Evolutionary conservation across 2,113 vertebrate genomes (phyloP).

Genomic region (Tamias sibiricus): DNA sequence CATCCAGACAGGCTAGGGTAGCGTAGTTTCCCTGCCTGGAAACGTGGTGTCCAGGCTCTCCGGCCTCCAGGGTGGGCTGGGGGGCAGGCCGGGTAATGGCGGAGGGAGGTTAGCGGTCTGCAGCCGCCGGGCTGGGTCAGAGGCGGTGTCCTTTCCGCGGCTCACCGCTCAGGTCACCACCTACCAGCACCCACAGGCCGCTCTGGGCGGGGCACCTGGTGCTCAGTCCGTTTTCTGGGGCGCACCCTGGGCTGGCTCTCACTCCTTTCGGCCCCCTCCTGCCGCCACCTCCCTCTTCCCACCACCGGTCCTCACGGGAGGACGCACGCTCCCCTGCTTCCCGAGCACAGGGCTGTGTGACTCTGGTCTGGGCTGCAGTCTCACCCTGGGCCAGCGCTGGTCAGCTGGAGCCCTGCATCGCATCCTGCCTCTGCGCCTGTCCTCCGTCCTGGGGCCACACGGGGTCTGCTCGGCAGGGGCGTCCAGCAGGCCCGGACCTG

Average conservation of each 20-base stretch:
- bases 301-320: background rate
- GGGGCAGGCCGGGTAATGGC: background rate
- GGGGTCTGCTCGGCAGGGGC: too few species aligned
- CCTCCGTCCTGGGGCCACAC: too few species aligned
- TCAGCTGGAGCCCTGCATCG: background rate
- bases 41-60: background rate
- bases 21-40: too few species aligned
- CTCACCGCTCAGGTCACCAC: background rate
- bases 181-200: too few species aligned
- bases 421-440: too few species aligned
- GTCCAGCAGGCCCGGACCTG: too few species aligned
- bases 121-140: accelerated
- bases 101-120: too few species aligned
- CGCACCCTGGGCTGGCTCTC: accelerated
- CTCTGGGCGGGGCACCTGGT: accelerated
- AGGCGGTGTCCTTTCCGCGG: accelerated
- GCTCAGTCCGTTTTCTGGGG: accelerated
- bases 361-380: background rate
- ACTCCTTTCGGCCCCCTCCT: too few species aligned
- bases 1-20: background rate
- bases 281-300: accelerated
- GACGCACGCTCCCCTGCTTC: too few species aligned
- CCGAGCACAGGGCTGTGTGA: accelerated
- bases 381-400: accelerated
- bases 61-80: background rate